A percentile compares a stretch with the other conserved stretches of the same genome.
These are phyloP conservation scores for Sebastes reedi DNA, from an alignment of 2,797 vertebrate species.

Conservation along the genomic window DNA sequence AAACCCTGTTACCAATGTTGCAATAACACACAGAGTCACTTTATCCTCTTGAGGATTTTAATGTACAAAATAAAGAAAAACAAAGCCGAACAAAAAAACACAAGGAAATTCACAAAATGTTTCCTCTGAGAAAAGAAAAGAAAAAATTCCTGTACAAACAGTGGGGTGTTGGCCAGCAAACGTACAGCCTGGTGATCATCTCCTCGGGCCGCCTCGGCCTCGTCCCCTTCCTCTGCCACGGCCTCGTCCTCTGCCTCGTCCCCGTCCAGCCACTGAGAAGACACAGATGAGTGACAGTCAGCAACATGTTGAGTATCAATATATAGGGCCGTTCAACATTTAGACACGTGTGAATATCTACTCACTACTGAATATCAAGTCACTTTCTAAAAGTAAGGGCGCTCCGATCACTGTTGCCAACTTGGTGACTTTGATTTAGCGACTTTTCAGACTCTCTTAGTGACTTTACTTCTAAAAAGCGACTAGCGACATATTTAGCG, in stretches of 20 bases:
- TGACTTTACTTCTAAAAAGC: not conserved
- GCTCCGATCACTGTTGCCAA: too few relatives aligned
- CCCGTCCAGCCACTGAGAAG: slow-evolving; percentile 82
- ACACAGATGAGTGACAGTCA: not conserved
- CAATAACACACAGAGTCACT: slow-evolving; percentile 45
- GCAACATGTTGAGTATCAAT: not conserved
- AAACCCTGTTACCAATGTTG: not conserved
- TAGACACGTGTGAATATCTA: not conserved
- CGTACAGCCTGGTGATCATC: slow-evolving; percentile 69
- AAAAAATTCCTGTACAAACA: slow-evolving; percentile 82
- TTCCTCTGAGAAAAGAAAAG: slow-evolving; percentile 36
- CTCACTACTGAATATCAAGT: too few relatives aligned
- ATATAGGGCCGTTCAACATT: not conserved
- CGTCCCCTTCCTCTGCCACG: slow-evolving; percentile 85
- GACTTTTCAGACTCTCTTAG: too few relatives aligned
- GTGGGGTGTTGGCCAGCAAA: slow-evolving; percentile 20
- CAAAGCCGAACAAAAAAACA: slow-evolving; percentile 29
- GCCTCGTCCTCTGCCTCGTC: slow-evolving; percentile 83
- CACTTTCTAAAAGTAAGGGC: not conserved
- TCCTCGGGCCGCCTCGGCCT: slow-evolving; percentile 84
- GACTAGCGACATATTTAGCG: not conserved
- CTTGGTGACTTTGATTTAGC: too few relatives aligned
- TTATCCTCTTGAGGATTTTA: slow-evolving; percentile 69
- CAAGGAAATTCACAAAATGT: slow-evolving; percentile 58
- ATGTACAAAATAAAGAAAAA: slow-evolving; percentile 79